Percentiles rank a stretch among this genome's conserved stretches.
Conservation (phyloP, 2,113 vertebrate genomes). For the Gavia stellata region DNA sequence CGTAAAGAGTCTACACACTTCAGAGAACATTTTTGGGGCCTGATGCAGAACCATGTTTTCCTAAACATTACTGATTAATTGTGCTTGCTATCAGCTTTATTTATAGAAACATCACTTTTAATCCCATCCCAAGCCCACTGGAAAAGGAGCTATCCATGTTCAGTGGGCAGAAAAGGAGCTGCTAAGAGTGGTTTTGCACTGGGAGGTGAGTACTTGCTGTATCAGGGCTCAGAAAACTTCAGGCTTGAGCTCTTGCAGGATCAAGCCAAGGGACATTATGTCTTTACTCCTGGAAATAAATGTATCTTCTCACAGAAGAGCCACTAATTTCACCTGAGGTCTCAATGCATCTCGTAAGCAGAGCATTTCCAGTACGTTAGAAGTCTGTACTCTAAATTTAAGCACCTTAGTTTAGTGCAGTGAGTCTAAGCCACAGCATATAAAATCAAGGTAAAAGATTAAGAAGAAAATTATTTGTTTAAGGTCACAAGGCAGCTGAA, state of each 20-base stretch:
- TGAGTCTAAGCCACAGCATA: not conserved
- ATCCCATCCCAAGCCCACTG: not conserved
- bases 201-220: not conserved
- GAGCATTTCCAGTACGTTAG: not conserved
- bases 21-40: not conserved
- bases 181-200: not conserved
- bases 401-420: not conserved
- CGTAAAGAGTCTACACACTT: not conserved
- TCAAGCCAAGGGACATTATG: not conserved
- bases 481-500: not conserved
- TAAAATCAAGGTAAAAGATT: not conserved
- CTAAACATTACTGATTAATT: not conserved
- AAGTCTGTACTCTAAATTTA: not conserved
- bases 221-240: not conserved
- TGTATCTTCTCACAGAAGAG: not conserved
- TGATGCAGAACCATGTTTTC: not conserved
- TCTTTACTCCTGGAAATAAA: not conserved
- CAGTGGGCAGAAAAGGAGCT: not conserved
- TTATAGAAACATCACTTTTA: not conserved
- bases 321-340: not conserved
- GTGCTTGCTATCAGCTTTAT: not conserved
- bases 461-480: not conserved
- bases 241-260: not conserved
- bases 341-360: not conserved
- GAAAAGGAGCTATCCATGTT: not conserved